phyloP scores from a whole-genome alignment of 2,888 invertebrate genomes.

The Ypsolopha sequella region DNA sequence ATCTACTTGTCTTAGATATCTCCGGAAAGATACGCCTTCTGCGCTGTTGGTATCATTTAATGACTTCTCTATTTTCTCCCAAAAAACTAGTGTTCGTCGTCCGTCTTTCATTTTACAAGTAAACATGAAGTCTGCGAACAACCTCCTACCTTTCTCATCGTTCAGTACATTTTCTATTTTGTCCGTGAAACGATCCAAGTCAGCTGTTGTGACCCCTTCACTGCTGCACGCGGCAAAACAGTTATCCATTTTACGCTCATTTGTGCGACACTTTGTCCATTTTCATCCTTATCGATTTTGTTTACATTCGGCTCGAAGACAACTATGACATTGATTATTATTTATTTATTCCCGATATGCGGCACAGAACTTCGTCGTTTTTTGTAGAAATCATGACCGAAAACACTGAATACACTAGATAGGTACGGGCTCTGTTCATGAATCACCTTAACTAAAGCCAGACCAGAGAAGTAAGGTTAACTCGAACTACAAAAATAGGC shows the following conservation, averaged over 20 bases:
- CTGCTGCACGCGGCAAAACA: constrained; percentile 59
- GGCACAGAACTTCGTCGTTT: constrained; percentile 1
- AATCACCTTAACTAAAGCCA: constrained; percentile 29
- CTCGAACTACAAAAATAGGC: constrained; percentile 42
- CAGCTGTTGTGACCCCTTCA: constrained; percentile 53
- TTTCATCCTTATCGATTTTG: constrained; percentile 40
- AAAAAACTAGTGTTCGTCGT: constrained; percentile 43
- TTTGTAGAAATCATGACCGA: background rate
- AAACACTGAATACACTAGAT: background rate
- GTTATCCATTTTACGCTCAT: constrained; percentile 53
- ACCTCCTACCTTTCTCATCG: constrained; percentile 52
- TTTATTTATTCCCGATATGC: background rate
- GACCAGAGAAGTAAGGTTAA: constrained; percentile 45
- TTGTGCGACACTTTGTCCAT: constrained; percentile 23
- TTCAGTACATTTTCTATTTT: constrained; percentile 63
- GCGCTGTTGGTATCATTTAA: constrained; percentile 37
- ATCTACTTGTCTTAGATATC: constrained; percentile 39
- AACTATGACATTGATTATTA: background rate
- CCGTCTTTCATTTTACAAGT: constrained; percentile 51
- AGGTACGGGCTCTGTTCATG: constrained; percentile 13
- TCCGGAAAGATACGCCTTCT: constrained; percentile 35
- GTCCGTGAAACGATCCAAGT: constrained; percentile 63
- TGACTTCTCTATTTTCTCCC: constrained; percentile 50
- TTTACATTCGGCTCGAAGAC: constrained; percentile 1
- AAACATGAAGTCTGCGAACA: constrained; percentile 60